phyloP scores from a whole-genome alignment of 2,888 invertebrate species.

The Rhabditoides inermis region DNA sequence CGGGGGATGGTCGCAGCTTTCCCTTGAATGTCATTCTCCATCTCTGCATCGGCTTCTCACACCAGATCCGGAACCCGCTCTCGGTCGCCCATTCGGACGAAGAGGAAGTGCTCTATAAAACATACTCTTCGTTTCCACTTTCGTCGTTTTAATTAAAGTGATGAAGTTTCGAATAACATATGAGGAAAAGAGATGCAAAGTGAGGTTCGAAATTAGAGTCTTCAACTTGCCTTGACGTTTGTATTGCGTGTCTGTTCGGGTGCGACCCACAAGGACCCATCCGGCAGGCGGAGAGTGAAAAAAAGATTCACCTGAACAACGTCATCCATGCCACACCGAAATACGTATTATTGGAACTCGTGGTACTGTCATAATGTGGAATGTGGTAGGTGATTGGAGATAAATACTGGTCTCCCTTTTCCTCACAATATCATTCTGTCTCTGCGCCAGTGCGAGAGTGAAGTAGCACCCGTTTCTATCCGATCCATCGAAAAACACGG shows the following conservation, averaged over 20 bases:
- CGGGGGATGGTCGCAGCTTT: conserved; percentile 56
- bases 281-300: no score
- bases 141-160: conserved; percentile 47
- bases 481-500: conserved; percentile 69
- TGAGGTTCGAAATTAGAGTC: no score
- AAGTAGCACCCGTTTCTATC: conserved; percentile 58
- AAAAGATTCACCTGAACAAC: neutral
- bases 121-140: conserved; percentile 51
- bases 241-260: no score
- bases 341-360: no score
- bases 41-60: conserved; percentile 67
- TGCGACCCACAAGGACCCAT: no score
- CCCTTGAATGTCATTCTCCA: conserved; percentile 69
- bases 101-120: conserved; percentile 23
- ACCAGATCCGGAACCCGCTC: conserved; percentile 65
- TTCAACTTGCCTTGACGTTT: no score
- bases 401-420: no score
- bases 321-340: neutral
- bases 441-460: conserved; percentile 41
- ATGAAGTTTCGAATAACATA: no score
- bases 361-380: no score
- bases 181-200: no score
- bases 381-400: no score
- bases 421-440: conserved; percentile 35
- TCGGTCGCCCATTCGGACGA: conserved; percentile 59